Percentiles rank a stretch among this genome's conserved stretches.
phyloP scores from a whole-genome alignment of 2,113 vertebrate species.

The Corythaeola cristata region DNA sequence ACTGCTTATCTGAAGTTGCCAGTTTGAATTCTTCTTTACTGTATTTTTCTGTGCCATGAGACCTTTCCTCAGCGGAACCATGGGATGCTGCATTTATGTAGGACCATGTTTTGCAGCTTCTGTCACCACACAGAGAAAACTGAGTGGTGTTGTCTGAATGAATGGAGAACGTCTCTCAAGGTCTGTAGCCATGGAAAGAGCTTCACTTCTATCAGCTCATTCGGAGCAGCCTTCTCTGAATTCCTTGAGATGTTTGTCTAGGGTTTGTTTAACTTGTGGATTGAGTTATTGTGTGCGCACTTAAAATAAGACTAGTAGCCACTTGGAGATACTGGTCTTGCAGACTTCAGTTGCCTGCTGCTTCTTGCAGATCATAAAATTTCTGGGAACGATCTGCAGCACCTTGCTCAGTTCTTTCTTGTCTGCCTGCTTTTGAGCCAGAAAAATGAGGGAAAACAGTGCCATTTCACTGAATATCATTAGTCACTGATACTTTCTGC shows the following conservation, averaged over 20 bases:
- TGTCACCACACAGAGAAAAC: not conserved
- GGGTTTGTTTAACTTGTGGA: not conserved
- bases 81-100: not conserved
- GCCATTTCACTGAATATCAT: not conserved
- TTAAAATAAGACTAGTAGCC: not conserved
- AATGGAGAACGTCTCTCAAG: not conserved
- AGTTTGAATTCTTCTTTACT: not conserved
- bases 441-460: not conserved
- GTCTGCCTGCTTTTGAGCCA: not conserved
- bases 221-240: not conserved
- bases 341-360: not conserved
- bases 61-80: not conserved
- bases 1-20: not conserved
- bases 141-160: not conserved
- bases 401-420: not conserved
- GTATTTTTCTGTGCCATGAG: not conserved
- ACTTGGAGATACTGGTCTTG: not conserved
- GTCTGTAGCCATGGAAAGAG: not conserved
- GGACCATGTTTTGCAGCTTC: not conserved
- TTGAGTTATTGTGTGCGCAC: not conserved
- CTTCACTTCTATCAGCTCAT: not conserved
- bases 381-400: not conserved
- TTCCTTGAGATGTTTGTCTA: not conserved
- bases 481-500: not conserved
- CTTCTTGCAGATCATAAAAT: not conserved